These are phyloP conservation scores for Pelmatolapia mariae DNA, from an alignment of 2,113 vertebrate genomes.

Conservation along the genomic window DNA sequence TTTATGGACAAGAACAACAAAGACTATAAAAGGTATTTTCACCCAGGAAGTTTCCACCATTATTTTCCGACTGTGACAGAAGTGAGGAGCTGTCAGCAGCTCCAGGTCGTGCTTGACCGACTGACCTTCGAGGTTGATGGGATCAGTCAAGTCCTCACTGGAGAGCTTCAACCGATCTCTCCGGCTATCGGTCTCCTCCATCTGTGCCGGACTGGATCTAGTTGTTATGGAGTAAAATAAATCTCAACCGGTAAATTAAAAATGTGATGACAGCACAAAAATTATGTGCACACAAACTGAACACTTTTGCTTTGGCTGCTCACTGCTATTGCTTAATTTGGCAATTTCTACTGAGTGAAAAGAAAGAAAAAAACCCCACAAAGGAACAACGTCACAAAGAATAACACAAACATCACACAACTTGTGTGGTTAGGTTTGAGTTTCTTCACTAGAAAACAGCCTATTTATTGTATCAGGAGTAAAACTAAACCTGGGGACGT, in stretches of 20 bases:
- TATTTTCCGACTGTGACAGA: background rate
- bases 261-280: background rate
- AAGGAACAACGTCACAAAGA: background rate
- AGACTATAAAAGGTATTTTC: background rate
- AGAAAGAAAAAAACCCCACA: background rate
- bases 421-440: background rate
- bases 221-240: constrained; percentile 7
- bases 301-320: background rate
- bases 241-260: background rate
- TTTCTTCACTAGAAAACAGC: background rate
- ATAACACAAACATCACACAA: background rate
- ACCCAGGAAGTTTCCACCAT: background rate
- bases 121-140: constrained; percentile 86
- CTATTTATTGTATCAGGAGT: background rate
- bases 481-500: background rate
- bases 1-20: background rate
- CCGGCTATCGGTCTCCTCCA: constrained; percentile 77
- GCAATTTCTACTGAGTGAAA: background rate
- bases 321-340: background rate
- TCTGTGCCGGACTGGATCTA: constrained; percentile 72
- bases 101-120: background rate
- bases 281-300: background rate
- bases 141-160: constrained; percentile 78
- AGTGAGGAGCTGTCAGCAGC: constrained; percentile 1
- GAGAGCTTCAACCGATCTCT: constrained; percentile 59